Conservation (phyloP, 2,888 invertebrate species). For the Meghimatium bilineatum region DNA sequence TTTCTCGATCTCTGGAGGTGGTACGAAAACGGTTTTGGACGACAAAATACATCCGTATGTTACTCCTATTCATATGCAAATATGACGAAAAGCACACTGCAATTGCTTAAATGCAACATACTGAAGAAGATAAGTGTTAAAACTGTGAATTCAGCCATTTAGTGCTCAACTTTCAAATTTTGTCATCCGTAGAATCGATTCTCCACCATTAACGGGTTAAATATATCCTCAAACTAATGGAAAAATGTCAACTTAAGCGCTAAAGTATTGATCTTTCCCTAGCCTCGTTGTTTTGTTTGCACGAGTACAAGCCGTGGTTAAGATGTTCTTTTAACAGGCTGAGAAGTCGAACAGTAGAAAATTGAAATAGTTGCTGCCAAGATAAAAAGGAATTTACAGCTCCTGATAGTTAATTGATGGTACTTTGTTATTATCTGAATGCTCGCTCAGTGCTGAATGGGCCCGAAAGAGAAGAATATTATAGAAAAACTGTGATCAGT, state of each 20-base stretch:
- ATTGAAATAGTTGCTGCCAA: background rate
- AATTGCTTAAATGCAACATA: background rate
- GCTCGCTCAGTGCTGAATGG: no score
- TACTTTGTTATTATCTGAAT: no score
- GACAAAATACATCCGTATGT: no score
- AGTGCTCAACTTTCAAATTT: background rate
- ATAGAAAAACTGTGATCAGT: no score
- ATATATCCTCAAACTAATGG: constrained; percentile 17
- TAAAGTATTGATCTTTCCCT: background rate
- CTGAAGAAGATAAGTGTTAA: background rate
- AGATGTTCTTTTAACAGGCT: background rate
- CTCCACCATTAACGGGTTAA: constrained; percentile 3
- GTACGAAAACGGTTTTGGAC: no score
- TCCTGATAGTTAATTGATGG: background rate
- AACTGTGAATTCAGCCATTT: background rate
- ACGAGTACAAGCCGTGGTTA: background rate
- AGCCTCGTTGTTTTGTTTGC: background rate
- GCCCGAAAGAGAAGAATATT: no score
- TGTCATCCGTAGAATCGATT: constrained; percentile 3
- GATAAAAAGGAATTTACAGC: background rate
- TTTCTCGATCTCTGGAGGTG: no score
- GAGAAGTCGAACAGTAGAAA: background rate
- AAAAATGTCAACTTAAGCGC: constrained; percentile 6
- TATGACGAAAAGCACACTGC: no score
- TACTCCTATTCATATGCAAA: no score